These are phyloP conservation scores for Bergia puertoricense DNA, from an alignment of 92 coral and sea anemone species.

Conservation along the genomic window DNA sequence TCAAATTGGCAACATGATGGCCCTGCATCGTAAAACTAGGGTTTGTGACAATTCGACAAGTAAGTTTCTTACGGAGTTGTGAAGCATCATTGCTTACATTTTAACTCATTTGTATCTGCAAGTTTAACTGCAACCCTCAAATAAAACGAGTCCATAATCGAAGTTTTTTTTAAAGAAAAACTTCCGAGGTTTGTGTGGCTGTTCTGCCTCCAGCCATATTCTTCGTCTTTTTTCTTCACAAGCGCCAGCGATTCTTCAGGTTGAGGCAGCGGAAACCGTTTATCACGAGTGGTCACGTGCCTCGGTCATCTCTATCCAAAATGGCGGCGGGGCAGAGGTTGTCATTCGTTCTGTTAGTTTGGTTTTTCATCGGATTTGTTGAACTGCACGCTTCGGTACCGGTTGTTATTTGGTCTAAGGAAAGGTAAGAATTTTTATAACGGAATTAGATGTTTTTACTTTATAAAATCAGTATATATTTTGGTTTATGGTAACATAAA, in stretches of 20 bases:
- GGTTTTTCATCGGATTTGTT: constrained; percentile 45
- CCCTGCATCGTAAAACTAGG: too few relatives aligned
- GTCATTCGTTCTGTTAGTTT: constrained; percentile 45
- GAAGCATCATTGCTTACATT: too few relatives aligned
- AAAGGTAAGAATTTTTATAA: constrained; percentile 65
- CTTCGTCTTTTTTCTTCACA: neutral
- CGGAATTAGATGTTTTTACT: neutral
- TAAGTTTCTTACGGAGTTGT: too few relatives aligned
- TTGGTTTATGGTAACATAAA: neutral
- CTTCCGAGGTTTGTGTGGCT: neutral
- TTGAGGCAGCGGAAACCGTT: constrained; percentile 23
- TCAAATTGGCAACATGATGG: too few relatives aligned
- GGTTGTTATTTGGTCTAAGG: constrained; percentile 92
- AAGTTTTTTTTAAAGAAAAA: too few relatives aligned
- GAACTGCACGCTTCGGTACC: constrained; percentile 77
- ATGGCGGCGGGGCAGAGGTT: constrained; percentile 70
- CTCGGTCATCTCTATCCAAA: constrained; percentile 54
- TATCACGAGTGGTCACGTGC: constrained; percentile 49
- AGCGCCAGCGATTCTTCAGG: neutral
- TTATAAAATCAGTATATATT: neutral
- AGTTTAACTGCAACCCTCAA: too few relatives aligned
- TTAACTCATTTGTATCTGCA: too few relatives aligned
- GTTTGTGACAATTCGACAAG: too few relatives aligned
- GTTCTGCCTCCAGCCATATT: neutral
- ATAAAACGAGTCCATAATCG: too few relatives aligned